Base-by-base conservation (phyloP, 53 echinoderm and acorn worm genomes). In the Luidia sarsii region DNA sequence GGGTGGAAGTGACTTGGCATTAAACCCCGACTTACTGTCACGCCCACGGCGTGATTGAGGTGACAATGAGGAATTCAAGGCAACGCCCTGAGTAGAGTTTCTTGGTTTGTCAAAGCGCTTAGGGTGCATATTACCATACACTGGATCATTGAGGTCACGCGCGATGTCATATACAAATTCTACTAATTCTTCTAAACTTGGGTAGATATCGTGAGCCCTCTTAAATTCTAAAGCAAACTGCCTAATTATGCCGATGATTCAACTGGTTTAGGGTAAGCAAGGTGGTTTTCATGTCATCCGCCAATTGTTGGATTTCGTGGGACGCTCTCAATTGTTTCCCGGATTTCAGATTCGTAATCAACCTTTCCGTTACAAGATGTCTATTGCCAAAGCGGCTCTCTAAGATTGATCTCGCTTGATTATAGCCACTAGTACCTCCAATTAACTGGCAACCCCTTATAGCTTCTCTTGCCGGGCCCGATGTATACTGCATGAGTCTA, bases 201-300 rank as follows among this genome's bases (percentile, higher is more conserved):
- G 79, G n/a, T 77, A 62, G 1, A 29, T 45, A 9, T 48, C 19
- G 3, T 27, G 25, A 27, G 37, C 39, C 48, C 21, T 52, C 3
- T 66, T 75, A 1, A 64, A 65, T 28, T 66, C 53, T 13, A 85
- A 64, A 7, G 85, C 85, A 18, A 20, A 71, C 22, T 71, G 66
- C 4, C 39, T 85, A 74, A 13, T 84, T 74, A 37, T 75, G 30
- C 27, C 74, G 20, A 10, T 65, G 41, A n/a, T 33, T 23, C 19
- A 75, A 75, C 33, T 73, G 64, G 28, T 49, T 54, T 39, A 85
- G 85, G 38, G 67, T 57, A 66, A 85, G 66, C 2, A 72, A 66
- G 43, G 75, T 41, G 67, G 39, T 51, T 48, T 67, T 54, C 66
- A 75, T 66, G 28, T 85, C 75, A 65, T 85, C 85, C 22, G 85